Evolutionary conservation across 2,797 vertebrate species (phyloP).

Genomic region (Apogon talboti): DNA sequence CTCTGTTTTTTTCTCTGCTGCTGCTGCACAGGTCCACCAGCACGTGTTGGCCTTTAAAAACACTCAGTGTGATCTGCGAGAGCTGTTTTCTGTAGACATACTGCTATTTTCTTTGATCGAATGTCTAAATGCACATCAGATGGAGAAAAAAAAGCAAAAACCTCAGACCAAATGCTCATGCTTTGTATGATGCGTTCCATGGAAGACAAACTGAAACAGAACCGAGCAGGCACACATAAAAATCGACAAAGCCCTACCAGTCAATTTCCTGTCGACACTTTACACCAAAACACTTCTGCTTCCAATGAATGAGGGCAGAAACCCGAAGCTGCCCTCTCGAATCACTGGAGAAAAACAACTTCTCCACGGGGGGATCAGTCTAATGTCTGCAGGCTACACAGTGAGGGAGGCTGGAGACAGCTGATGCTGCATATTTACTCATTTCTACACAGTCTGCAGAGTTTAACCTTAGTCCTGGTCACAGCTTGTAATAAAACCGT

Average conservation of each 20-base stretch:
- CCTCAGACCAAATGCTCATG: background rate
- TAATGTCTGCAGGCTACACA: background rate
- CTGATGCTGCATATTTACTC: conserved; percentile 18
- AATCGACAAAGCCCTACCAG: conserved; percentile 11
- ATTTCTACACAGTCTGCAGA: background rate
- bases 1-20: conserved; percentile 5
- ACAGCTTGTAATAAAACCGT: no score
- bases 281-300: conserved; percentile 50
- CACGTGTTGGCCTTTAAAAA: conserved; percentile 56
- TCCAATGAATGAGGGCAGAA: conserved; percentile 60
- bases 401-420: conserved; percentile 12
- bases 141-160: background rate
- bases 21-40: conserved; percentile 44
- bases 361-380: conserved; percentile 17
- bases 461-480: no score
- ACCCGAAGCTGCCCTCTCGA: conserved; percentile 9
- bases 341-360: conserved; percentile 55
- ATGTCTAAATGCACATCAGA: background rate
- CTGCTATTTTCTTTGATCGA: background rate
- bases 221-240: background rate
- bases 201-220: background rate
- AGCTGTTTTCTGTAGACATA: conserved; percentile 25
- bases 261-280: conserved; percentile 48
- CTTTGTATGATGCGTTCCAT: background rate
- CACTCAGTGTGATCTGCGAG: no score